Conservation (phyloP, 2,113 vertebrate species). For the Elachura formosa region DNA sequence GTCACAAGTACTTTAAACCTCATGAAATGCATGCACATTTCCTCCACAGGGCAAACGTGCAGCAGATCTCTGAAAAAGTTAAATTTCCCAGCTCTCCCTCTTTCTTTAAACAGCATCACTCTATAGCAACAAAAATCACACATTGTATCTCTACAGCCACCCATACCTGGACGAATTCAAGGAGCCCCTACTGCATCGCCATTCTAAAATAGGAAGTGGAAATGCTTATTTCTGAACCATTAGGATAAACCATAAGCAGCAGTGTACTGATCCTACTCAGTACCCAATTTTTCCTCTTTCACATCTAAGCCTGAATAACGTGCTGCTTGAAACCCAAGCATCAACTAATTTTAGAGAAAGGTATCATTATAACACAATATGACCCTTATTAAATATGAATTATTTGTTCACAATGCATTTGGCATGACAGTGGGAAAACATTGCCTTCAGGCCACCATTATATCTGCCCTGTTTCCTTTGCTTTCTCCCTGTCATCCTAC, state of each 20-base stretch:
- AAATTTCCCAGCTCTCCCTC: not conserved
- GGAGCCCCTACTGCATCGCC: not conserved
- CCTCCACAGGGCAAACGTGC: not conserved
- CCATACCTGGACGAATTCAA: not conserved
- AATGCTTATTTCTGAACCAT: not conserved
- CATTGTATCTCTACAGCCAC: not conserved
- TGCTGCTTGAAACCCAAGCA: not conserved
- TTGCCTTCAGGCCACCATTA: conserved; percentile 44
- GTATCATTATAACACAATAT: not conserved
- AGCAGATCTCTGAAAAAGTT: not conserved
- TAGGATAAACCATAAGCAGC: not conserved
- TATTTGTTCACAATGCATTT: conserved; percentile 21
- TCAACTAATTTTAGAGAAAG: not conserved
- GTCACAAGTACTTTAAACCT: not conserved
- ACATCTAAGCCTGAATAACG: not conserved
- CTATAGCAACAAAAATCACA: not conserved
- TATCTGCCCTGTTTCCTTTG: conserved; percentile 50
- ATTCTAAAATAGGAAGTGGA: not conserved
- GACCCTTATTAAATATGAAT: conserved; percentile 46
- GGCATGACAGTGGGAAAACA: conserved; percentile 30
- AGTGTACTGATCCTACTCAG: not conserved
- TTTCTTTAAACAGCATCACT: not conserved
- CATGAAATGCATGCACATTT: not conserved
- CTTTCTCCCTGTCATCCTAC: not conserved
- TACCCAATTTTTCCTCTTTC: not conserved